These are phyloP conservation scores for Mimachlamys varia DNA, from an alignment of 2,888 invertebrate species.

Conservation along the genomic window DNA sequence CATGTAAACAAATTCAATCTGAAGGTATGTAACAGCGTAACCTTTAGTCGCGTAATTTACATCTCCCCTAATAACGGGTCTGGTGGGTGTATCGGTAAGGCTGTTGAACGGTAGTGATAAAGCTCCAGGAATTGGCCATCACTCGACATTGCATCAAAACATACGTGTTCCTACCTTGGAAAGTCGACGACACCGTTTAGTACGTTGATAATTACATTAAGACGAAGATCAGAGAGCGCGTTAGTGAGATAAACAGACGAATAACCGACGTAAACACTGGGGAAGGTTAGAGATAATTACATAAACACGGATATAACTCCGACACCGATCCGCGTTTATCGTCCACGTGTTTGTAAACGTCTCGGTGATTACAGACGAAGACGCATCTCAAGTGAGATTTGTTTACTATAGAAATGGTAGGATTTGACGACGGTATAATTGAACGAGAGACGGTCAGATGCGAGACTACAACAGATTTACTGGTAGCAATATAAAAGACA, in stretches of 20 bases:
- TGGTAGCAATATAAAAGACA: no score
- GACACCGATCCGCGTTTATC: background rate
- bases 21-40: no score
- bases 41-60: no score
- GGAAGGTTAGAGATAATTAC: background rate
- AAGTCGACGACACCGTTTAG: background rate
- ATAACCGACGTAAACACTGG: background rate
- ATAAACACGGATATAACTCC: background rate
- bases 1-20: background rate
- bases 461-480: no score
- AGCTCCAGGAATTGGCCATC: no score
- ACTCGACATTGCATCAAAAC: no score
- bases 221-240: background rate
- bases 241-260: background rate
- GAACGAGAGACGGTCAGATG: no score
- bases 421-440: background rate
- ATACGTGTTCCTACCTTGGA: no score
- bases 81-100: no score
- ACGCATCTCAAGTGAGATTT: background rate
- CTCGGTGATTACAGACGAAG: background rate
- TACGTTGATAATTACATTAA: slow-evolving; percentile 9
- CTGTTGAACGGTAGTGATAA: no score
- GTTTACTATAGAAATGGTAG: background rate
- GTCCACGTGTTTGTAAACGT: background rate
- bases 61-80: no score